phyloP scores from a whole-genome alignment of 2,113 vertebrate genomes.

The Eudyptes chrysolophus region DNA sequence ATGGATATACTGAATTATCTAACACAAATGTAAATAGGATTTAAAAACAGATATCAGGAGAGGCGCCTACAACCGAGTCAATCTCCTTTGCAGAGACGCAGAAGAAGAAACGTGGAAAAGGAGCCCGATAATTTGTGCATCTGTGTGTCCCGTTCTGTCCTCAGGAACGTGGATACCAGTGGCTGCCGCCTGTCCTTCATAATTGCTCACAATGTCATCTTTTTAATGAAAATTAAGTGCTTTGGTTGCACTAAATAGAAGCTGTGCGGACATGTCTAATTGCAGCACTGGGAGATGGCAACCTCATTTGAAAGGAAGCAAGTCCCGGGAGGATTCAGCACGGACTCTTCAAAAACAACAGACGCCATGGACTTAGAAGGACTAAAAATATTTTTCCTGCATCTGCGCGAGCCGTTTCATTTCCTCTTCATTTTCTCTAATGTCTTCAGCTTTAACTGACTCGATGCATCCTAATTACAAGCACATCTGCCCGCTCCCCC shows the following conservation, averaged over 20 bases:
- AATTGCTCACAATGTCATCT: constrained; percentile 66
- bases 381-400: constrained; percentile 41
- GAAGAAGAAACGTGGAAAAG: not conserved
- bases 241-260: constrained; percentile 51
- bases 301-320: constrained; percentile 44
- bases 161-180: not conserved
- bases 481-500: not conserved
- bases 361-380: not conserved
- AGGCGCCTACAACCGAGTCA: not conserved
- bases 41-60: not conserved
- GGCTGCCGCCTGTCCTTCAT: constrained; percentile 46
- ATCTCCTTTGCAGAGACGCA: not conserved
- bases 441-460: constrained; percentile 31
- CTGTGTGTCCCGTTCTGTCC: not conserved
- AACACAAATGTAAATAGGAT: not conserved
- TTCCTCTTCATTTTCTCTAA: constrained; percentile 39
- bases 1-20: constrained; percentile 2
- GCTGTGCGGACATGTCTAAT: constrained; percentile 62
- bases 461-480: not conserved
- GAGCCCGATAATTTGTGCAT: not conserved
- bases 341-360: not conserved
- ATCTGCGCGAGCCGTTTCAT: not conserved
- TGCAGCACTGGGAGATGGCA: constrained; percentile 47
- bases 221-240: constrained; percentile 79
- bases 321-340: constrained; percentile 17